These are phyloP conservation scores for Serripes groenlandicus DNA, from an alignment of 2,888 invertebrate genomes.

Conservation along the genomic window DNA sequence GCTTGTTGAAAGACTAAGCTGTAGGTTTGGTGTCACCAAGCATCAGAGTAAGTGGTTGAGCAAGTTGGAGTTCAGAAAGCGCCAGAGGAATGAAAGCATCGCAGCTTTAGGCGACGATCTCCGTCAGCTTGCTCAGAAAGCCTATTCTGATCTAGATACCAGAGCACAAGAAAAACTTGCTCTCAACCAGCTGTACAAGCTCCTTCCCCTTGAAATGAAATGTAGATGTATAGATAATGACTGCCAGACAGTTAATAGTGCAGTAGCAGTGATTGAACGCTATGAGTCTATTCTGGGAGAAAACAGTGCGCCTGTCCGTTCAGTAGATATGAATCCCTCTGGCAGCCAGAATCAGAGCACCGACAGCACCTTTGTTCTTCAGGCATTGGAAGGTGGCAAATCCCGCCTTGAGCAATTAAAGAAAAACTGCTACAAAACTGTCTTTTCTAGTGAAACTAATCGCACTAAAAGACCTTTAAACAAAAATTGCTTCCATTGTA, in stretches of 20 bases:
- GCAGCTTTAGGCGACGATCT: constrained; percentile 35
- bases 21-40: constrained; percentile 35
- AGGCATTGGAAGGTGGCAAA: neutral
- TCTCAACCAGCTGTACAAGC: constrained; percentile 34
- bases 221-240: constrained; percentile 62
- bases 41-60: constrained; percentile 30
- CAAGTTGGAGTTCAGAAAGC: constrained; percentile 20
- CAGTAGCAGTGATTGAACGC: constrained; percentile 53
- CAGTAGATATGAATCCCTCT: constrained; percentile 12
- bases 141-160: constrained; percentile 22
- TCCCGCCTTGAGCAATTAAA: constrained; percentile 16
- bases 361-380: neutral
- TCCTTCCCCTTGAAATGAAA: constrained; percentile 54
- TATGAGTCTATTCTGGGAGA: constrained; percentile 56
- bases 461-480: neutral
- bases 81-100: constrained; percentile 5
- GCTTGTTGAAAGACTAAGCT: constrained; percentile 22
- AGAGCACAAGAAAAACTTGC: constrained; percentile 40
- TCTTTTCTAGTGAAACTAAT: neutral
- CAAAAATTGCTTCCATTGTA: constrained; percentile 27
- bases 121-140: constrained; percentile 31
- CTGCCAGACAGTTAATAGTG: constrained; percentile 46
- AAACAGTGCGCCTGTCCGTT: constrained; percentile 23
- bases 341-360: neutral
- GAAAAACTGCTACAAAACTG: neutral